These are phyloP conservation scores for Reinhardtius hippoglossoides DNA, from an alignment of 2,113 vertebrate species.

Conservation along the genomic window DNA sequence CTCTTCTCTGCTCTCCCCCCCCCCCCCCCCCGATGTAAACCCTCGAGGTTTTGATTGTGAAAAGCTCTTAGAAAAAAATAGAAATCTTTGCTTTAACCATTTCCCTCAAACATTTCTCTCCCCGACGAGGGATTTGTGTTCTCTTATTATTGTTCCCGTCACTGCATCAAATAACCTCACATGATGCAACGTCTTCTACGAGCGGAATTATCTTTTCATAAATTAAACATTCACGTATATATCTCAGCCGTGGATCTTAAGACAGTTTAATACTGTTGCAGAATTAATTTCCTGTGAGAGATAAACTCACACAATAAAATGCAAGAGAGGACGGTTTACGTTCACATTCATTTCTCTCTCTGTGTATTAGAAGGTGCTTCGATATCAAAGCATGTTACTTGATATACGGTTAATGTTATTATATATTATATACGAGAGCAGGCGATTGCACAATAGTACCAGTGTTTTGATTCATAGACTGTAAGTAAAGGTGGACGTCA, in stretches of 20 bases:
- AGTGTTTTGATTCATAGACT: too few species aligned
- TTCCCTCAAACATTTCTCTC: slow-evolving; percentile 8
- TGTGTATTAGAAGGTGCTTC: background rate
- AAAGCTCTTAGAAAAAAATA: slow-evolving; percentile 14
- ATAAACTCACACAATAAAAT: background rate
- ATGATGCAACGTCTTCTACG: background rate
- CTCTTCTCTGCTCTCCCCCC: slow-evolving; percentile 8
- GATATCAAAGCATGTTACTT: slow-evolving; percentile 5
- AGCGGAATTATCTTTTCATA: background rate
- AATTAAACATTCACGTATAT: slow-evolving; percentile 2
- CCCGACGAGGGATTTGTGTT: slow-evolving; percentile 8
- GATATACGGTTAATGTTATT: background rate
- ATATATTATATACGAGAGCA: too few species aligned
- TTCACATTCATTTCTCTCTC: background rate
- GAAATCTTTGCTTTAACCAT: background rate
- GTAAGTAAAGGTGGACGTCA: too few species aligned
- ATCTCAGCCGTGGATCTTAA: slow-evolving; percentile 30
- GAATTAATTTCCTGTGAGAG: slow-evolving; percentile 52
- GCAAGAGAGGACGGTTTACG: background rate
- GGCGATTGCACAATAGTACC: too few species aligned
- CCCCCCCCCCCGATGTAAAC: slow-evolving; percentile 12
- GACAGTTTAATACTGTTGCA: slow-evolving; percentile 21
- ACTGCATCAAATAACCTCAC: background rate
- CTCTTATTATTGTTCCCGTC: slow-evolving; percentile 19
- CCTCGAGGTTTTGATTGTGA: slow-evolving; percentile 40